Evolutionary conservation across 2,797 vertebrate genomes (phyloP).

Genomic region (Chloroceryle amazona): DNA sequence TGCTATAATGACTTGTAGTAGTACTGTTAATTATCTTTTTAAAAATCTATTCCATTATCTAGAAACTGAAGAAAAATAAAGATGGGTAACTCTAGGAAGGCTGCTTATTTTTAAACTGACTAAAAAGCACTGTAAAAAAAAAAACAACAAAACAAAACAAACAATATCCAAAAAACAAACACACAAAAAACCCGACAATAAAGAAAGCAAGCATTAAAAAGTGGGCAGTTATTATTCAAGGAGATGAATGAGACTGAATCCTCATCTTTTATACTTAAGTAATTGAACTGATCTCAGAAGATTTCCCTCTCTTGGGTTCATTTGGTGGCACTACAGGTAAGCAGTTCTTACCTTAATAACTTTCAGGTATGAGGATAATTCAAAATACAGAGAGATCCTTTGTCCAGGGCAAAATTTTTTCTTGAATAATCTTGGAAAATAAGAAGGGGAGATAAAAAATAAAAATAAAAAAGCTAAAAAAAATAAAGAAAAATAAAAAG

Average conservation of each 20-base stretch:
- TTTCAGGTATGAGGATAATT: not conserved
- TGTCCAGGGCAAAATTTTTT: not conserved
- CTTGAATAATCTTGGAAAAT: not conserved
- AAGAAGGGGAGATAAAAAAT: not conserved
- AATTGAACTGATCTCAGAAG: not conserved
- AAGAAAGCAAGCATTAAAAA: not conserved
- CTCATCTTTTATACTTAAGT: not conserved
- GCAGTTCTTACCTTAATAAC: not conserved
- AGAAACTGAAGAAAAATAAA: not conserved
- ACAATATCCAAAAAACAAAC: too few relatives aligned
- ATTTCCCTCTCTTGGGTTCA: not conserved
- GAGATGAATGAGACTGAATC: not conserved
- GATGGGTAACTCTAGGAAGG: accelerated
- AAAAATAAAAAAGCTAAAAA: not conserved
- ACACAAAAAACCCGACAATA: not conserved
- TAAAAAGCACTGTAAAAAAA: not conserved
- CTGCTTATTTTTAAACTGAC: not conserved
- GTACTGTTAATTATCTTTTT: not conserved
- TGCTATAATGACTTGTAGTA: not conserved
- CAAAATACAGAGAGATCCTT: not conserved
- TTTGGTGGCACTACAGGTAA: not conserved
- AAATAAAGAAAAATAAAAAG: not conserved
- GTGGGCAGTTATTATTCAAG: not conserved
- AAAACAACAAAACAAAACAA: not conserved
- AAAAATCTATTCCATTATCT: not conserved